These are phyloP conservation scores for Naso thynnoides DNA, from an alignment of 2,797 vertebrate genomes.

Conservation along the genomic window DNA sequence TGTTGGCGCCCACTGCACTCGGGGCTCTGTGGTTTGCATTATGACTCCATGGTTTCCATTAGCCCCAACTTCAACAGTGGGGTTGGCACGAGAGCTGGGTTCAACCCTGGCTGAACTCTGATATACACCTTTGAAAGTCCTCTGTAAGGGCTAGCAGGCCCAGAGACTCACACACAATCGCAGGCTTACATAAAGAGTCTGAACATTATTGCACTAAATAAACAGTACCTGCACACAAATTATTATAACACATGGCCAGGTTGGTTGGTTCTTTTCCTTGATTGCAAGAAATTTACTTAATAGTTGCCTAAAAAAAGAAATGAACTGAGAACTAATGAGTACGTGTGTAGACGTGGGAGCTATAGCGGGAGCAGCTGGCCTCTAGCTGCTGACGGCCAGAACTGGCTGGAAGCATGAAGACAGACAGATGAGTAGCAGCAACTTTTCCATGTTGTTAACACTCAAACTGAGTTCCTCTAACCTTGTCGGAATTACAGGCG, in stretches of 20 bases:
- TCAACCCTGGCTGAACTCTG: conserved; percentile 81
- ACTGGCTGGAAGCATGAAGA: too few relatives aligned
- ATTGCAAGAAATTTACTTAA: background rate
- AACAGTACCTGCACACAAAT: background rate
- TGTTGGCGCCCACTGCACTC: conserved; percentile 70
- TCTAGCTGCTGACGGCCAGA: too few relatives aligned
- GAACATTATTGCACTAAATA: background rate
- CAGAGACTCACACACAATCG: conserved; percentile 25
- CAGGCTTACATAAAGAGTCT: background rate
- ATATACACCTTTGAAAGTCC: conserved; percentile 61
- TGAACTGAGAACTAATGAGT: too few relatives aligned
- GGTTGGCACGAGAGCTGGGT: conserved; percentile 65
- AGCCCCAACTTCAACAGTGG: conserved; percentile 58
- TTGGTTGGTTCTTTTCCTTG: conserved; percentile 3
- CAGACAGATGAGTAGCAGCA: too few relatives aligned
- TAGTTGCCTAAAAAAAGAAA: background rate
- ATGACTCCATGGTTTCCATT: conserved; percentile 80
- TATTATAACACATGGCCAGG: background rate
- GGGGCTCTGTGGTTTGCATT: conserved; percentile 81
- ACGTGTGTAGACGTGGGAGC: too few relatives aligned
- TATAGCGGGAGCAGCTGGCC: too few relatives aligned
- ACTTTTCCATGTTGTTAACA: too few relatives aligned
- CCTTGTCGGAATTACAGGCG: too few relatives aligned
- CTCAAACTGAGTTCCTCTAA: too few relatives aligned
- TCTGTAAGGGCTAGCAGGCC: conserved; percentile 34